A percentile compares a stretch with the other conserved stretches of the same genome.
Evolutionary conservation across 2,113 vertebrate genomes (phyloP).

Genomic region (Corythaeola cristata): DNA sequence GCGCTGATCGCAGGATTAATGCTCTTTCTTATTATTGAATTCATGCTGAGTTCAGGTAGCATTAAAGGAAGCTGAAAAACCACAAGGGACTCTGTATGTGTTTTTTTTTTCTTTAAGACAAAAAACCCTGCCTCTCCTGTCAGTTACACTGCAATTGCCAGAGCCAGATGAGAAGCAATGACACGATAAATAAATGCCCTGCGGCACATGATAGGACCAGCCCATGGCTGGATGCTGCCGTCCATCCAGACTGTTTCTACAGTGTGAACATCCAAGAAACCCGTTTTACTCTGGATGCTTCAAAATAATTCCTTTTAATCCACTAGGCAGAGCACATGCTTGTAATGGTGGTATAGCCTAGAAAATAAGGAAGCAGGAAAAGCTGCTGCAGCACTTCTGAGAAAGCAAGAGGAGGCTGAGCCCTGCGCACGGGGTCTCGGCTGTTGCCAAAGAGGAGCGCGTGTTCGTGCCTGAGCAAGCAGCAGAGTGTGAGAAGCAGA

Average conservation of each 20-base stretch:
- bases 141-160: neutral
- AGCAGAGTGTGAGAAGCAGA: neutral
- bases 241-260: neutral
- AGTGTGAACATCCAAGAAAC: neutral
- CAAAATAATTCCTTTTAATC: neutral
- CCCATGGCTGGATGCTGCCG: neutral
- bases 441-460: neutral
- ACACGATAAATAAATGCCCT: neutral
- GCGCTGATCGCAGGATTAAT: neutral
- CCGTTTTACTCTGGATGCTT: neutral
- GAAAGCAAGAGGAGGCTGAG: neutral
- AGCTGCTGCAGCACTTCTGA: neutral
- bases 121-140: neutral
- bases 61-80: neutral
- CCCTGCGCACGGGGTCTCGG: neutral
- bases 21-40: neutral
- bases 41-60: neutral
- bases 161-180: neutral
- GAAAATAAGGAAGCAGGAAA: neutral
- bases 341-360: neutral
- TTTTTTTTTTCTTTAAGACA: neutral
- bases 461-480: neutral
- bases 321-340: neutral
- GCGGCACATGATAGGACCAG: neutral
- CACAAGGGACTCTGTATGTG: neutral